These are phyloP conservation scores for Rhinopithecus roxellana DNA, from an alignment of 2,113 vertebrate species.

Conservation along the genomic window DNA sequence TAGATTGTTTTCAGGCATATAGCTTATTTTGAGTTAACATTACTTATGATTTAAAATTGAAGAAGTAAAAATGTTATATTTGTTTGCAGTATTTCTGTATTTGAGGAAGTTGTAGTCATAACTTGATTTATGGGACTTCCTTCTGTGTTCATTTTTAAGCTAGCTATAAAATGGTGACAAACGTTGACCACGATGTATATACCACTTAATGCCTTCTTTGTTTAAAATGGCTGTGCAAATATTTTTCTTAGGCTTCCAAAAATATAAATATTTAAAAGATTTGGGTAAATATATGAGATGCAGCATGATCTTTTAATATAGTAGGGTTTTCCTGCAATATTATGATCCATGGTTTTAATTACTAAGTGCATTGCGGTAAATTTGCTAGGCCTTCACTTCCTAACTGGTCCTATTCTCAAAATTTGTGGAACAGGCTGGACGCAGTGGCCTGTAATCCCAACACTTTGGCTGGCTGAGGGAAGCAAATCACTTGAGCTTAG, in stretches of 20 bases:
- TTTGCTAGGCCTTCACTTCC: neutral
- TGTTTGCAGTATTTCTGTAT: slow-evolving; percentile 49
- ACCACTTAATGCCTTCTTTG: neutral
- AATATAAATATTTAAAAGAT: slow-evolving; percentile 34
- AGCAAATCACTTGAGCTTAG: too few species aligned
- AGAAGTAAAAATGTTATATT: slow-evolving; percentile 49
- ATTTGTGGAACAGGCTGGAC: too few species aligned
- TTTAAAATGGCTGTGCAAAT: slow-evolving; percentile 16
- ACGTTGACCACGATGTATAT: neutral
- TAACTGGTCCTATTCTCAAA: neutral
- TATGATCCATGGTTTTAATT: slow-evolving; percentile 17
- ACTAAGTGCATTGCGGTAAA: neutral
- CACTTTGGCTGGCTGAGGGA: too few species aligned
- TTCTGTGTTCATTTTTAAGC: slow-evolving; percentile 20
- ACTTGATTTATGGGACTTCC: slow-evolving; percentile 34
- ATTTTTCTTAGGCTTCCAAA: neutral
- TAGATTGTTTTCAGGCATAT: neutral
- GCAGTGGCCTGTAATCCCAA: too few species aligned
- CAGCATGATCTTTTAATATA: slow-evolving; percentile 14
- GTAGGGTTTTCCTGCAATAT: neutral
- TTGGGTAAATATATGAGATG: slow-evolving; percentile 21
- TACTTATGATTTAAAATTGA: slow-evolving; percentile 47
- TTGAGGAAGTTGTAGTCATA: slow-evolving; percentile 45
- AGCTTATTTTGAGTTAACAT: slow-evolving; percentile 41
- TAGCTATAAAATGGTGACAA: neutral